Base-by-base conservation (phyloP, 64 coral and sea anemone species). In the Orbicella faveolata region DNA sequence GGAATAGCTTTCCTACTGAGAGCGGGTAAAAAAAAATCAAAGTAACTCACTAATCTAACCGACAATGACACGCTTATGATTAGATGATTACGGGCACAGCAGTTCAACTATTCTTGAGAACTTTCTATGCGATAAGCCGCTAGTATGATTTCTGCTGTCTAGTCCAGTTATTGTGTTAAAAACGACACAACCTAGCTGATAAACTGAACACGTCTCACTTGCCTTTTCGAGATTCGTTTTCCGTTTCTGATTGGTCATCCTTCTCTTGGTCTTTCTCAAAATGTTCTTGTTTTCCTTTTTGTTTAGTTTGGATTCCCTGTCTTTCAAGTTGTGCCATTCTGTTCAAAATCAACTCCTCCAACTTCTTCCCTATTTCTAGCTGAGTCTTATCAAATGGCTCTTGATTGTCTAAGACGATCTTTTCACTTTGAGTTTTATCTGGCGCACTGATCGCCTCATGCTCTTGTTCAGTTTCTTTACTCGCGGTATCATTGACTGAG, bases 281-380 rank as follows among this genome's bases (percentile, higher is more conserved):
- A 37, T 83, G 80, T 35, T 21, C 61, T 23, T 83, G 62, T 14
- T 69, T 84, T 39, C 39, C 65, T 41, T 26, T 16, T 33, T 4
- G 21, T 30, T 85, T 85, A 41, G 67, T 52, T 21, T 73, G 37
- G 6, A 30, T 11, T 16, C 82, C 72, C 1, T 72, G 62, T 25
- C 35, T 34, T 25, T 73, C 63, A 16, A 85, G 63, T 72, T 85
- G 33, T 4, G 82, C 82, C 36, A 85, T 85, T 85, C 82, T 85
- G 63, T 12, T 53, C 65, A 85, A 73, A 67, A 85, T 85, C 64
- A 85, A 33, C 65, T 85, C 82, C 82, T 85, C 82, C 30, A 85
- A 33, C 23, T 39, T 72, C 25, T 48, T 85, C 13, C 82, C 82
- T 8, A 85, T 85, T 53, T 85, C 64, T 26, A 85, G 63, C 18